A percentile compares a stretch with the other conserved stretches of the same genome.
phyloP scores from a whole-genome alignment of 2,113 vertebrate genomes.

The Esox niger region DNA sequence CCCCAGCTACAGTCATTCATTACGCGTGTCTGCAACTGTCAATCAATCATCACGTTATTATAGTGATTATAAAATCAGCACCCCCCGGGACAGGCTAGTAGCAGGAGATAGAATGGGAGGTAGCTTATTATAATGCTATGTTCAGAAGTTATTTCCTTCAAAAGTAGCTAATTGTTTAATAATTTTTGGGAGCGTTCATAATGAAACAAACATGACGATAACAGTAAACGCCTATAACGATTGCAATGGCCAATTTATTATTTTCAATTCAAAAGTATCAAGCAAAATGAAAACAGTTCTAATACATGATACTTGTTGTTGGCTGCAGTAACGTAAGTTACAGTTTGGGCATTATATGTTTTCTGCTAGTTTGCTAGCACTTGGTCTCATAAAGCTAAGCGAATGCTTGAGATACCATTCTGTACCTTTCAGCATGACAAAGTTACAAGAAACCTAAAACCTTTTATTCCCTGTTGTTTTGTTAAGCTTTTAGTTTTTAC shows the following conservation, averaged over 20 bases:
- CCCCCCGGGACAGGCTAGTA: slow-evolving; percentile 52
- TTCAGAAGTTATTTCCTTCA: slow-evolving; percentile 65
- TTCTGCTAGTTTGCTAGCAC: too few species aligned
- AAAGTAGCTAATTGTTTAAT: slow-evolving; percentile 34
- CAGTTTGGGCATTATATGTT: too few species aligned
- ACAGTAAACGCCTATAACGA: background rate
- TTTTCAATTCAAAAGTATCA: background rate
- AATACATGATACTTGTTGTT: too few species aligned
- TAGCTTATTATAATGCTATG: slow-evolving; percentile 57
- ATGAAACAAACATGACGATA: background rate
- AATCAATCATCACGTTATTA: slow-evolving; percentile 68
- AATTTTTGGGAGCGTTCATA: too few species aligned
- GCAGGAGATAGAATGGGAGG: slow-evolving; percentile 37
- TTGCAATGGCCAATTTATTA: background rate
- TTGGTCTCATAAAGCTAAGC: too few species aligned
- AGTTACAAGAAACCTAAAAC: too few species aligned
- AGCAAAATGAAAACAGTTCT: background rate
- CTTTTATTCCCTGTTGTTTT: too few species aligned
- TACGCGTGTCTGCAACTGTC: slow-evolving; percentile 61
- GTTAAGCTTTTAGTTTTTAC: too few species aligned
- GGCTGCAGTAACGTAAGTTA: too few species aligned
- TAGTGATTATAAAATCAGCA: slow-evolving; percentile 65
- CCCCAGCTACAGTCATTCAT: slow-evolving; percentile 50
- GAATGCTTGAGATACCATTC: too few species aligned
- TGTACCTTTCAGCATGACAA: too few species aligned